Conservation (phyloP, 1,140 invertebrate genomes). For the Popillia japonica region DNA sequence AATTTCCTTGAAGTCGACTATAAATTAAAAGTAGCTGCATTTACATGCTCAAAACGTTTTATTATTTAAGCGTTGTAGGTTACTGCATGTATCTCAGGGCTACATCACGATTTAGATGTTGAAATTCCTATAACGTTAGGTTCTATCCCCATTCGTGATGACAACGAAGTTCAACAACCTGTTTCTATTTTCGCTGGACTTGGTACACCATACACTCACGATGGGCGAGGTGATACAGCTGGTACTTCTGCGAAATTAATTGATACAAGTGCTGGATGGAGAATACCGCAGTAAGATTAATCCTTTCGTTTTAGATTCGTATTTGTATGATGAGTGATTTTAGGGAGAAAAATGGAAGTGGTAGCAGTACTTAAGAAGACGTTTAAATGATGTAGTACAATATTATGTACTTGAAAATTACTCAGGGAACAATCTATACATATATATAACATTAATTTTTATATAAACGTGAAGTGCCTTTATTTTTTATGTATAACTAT, state of each 20-base stretch:
- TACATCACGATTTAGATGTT: not conserved
- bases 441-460: too few species aligned
- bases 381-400: not conserved
- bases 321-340: not conserved
- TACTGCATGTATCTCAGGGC: not conserved
- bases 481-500: too few species aligned
- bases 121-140: slow-evolving; percentile 12
- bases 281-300: not conserved
- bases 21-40: not conserved
- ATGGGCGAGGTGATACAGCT: not conserved
- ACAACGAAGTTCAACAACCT: not conserved
- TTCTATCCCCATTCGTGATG: not conserved
- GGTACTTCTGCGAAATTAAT: not conserved
- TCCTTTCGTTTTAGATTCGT: not conserved
- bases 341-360: not conserved
- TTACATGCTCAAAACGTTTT: not conserved
- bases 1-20: not conserved
- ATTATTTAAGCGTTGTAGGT: not conserved
- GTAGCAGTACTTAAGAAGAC: not conserved
- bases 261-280: not conserved
- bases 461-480: too few species aligned
- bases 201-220: not conserved
- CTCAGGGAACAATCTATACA: too few species aligned
- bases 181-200: not conserved
- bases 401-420: too few species aligned